Percentiles rank a stretch among this genome's conserved stretches.
Evolutionary conservation across 2,888 invertebrate genomes (phyloP).

Genomic region (Heliconius ethilla): DNA sequence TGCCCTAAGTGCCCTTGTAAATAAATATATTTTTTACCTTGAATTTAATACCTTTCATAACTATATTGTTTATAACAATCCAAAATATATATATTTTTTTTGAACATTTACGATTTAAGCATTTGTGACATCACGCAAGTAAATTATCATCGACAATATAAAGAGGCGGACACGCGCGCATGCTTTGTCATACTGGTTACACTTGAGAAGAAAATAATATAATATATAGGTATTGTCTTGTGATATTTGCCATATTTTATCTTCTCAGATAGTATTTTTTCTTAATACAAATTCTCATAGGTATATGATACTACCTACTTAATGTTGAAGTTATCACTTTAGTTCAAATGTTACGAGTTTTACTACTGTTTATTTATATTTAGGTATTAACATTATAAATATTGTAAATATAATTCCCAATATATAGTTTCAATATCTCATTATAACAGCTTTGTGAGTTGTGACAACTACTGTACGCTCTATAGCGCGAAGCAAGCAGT

Average conservation of each 20-base stretch:
- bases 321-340: not conserved
- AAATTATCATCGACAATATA: conserved; percentile 74
- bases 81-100: conserved; percentile 54
- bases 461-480: conserved; percentile 61
- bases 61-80: conserved; percentile 50
- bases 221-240: not conserved
- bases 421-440: not conserved
- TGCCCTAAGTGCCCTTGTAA: no score
- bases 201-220: conserved; percentile 37
- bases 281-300: not conserved
- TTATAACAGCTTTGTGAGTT: conserved; percentile 25
- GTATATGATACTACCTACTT: conserved; percentile 5
- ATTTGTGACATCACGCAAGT: conserved; percentile 60
- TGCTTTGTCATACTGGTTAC: conserved; percentile 59
- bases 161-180: conserved; percentile 71
- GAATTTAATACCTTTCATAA: conserved; percentile 31
- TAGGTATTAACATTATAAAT: not conserved
- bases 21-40: not conserved
- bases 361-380: conserved; percentile 3
- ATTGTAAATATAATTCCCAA: not conserved
- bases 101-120: conserved; percentile 51
- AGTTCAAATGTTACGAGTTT: not conserved
- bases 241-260: conserved; percentile 16
- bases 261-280: not conserved
- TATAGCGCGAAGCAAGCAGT: conserved; percentile 49